These are phyloP conservation scores for Zapus hudsonius DNA, from an alignment of 2,113 vertebrate genomes.

Conservation along the genomic window DNA sequence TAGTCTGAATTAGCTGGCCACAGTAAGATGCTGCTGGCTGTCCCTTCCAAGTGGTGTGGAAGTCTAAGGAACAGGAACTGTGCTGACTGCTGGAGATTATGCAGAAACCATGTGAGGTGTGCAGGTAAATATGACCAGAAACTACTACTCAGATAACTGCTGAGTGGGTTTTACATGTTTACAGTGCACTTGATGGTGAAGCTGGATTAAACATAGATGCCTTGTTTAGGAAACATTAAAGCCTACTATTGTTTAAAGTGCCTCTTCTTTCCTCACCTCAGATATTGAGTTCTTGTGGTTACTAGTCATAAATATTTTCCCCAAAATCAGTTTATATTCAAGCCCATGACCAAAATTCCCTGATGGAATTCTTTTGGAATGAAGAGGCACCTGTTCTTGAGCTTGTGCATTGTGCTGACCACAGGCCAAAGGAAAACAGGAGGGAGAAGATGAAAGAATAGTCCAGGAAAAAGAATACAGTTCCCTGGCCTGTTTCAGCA, in stretches of 20 bases:
- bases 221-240: neutral
- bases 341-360: neutral
- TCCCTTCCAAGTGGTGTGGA: too few species aligned
- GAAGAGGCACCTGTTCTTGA: neutral
- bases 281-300: constrained; percentile 6
- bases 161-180: neutral
- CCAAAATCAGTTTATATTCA: neutral
- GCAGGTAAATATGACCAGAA: neutral
- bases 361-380: neutral
- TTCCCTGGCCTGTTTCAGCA: neutral
- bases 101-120: neutral
- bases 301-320: neutral
- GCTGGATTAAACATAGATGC: neutral
- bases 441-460: neutral
- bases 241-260: neutral
- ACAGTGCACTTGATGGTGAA: too few species aligned
- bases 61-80: neutral
- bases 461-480: neutral
- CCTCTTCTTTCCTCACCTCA: neutral
- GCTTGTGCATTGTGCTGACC: neutral
- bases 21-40: rapidly evolving
- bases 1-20: neutral
- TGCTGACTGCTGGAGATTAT: neutral
- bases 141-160: too few species aligned
- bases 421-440: neutral